These are phyloP conservation scores for Drosophila atroscutellata DNA, from an alignment of 2,888 invertebrate species.

Conservation along the genomic window DNA sequence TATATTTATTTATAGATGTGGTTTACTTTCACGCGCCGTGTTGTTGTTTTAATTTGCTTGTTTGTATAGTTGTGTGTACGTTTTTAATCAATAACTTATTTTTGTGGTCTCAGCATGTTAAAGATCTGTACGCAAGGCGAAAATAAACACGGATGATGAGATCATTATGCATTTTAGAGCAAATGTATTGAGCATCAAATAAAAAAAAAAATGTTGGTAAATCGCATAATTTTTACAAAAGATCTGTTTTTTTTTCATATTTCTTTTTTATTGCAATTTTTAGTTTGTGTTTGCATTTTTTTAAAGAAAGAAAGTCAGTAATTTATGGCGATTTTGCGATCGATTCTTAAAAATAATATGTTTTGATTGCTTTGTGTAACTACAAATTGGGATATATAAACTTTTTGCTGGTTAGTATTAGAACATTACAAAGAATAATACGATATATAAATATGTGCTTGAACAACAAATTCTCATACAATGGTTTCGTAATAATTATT, in stretches of 20 bases:
- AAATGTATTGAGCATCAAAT: constrained; percentile 59
- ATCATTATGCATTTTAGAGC: constrained; percentile 81
- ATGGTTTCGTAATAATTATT: constrained; percentile 18
- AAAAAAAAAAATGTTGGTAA: constrained; percentile 39
- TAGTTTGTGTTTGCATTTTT: constrained; percentile 25
- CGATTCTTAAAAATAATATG: constrained; percentile 57
- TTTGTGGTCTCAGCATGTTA: constrained; percentile 53
- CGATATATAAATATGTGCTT: constrained; percentile 29
- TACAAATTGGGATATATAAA: constrained; percentile 33
- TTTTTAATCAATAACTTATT: constrained; percentile 41
- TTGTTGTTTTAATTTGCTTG: constrained; percentile 45
- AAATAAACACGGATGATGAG: constrained; percentile 85
- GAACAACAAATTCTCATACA: constrained; percentile 22
- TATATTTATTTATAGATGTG: constrained; percentile 69
- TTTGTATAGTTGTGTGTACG: constrained; percentile 28
- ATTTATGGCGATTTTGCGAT: constrained; percentile 61
- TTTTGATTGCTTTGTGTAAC: constrained; percentile 25
- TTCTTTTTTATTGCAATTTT: constrained; percentile 31
- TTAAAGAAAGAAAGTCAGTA: constrained; percentile 71
- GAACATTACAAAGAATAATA: constrained; percentile 45
- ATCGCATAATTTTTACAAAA: constrained; percentile 35
- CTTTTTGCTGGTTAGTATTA: constrained; percentile 42
- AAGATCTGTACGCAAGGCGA: constrained; percentile 80
- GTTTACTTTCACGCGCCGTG: constrained; percentile 70
- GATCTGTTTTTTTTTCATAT: constrained; percentile 21